Evolutionary conservation across 2,797 vertebrate genomes (phyloP), one percentile per base, ranked within the genome.

Genomic region (Melanotaenia boesemani): DNA sequence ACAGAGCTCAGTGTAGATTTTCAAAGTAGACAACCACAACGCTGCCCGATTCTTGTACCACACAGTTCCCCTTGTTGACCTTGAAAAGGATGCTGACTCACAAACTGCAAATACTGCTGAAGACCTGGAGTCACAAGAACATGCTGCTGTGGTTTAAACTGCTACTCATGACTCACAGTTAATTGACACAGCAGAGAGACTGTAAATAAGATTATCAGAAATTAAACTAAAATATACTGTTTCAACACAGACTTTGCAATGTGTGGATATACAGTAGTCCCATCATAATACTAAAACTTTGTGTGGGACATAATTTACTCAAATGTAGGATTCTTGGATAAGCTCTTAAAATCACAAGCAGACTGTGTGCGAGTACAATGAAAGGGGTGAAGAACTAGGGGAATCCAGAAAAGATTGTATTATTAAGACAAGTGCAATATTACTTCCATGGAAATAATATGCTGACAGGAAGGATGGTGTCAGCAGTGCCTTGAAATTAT

Each of bases 1-100:
- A 66, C 70, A 67, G 74, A 37, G 62, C 63, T 76, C 26, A 10
- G 46, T 68, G 65, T 68, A 63, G 76, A 81, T 72, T 82, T 79
- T 70, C 62, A 69, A 69, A 86, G 67, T 20, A 34, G 34, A 55
- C 62, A 71, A 69, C 78, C 76, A 80, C 77, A 71, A 83, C 60
- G 77, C 70, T 56, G 79, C 64, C 77, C 61, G 39, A 73, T 82
- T 87, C 77, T 74, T 76, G 73, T 46, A 73, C 76, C 57, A 80
- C 80, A 81, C 68, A 59, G 78, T 71, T 80, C 63, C 82, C 70
- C 70, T 78, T 79, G 81, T 85, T 90, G 91, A 92, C 91, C 93
- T 93, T 93, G 89, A 90, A 79, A 89, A 70, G 70, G 89, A 89
- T 86, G 90, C 86, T 85, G 91, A 92, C 83, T 94, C 90, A 91